Evolutionary conservation across 2,113 vertebrate species (phyloP).

Genomic region (Ceyx melanurus): DNA sequence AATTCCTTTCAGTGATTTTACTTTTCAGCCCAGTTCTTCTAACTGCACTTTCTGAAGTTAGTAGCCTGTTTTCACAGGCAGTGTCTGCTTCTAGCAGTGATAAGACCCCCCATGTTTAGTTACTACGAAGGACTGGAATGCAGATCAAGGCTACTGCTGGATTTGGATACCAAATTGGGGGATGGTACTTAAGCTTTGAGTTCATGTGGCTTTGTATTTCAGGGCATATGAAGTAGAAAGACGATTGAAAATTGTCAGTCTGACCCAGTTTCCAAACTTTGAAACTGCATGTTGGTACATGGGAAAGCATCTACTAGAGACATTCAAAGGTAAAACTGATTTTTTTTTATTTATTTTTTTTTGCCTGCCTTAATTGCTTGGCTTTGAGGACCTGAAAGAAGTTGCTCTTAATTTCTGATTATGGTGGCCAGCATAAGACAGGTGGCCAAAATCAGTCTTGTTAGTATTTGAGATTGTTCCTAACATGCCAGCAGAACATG

Average conservation of each 20-base stretch:
- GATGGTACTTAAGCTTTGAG: not conserved
- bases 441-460: not conserved
- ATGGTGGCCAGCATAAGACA: not conserved
- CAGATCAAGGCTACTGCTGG: too few relatives aligned
- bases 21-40: too few relatives aligned
- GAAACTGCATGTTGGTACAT: slow-evolving; percentile 98
- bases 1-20: too few relatives aligned
- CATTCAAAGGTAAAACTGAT: slow-evolving; percentile 89
- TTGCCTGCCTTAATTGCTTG: not conserved
- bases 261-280: slow-evolving; percentile 94
- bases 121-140: too few relatives aligned
- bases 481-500: not conserved
- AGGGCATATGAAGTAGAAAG: slow-evolving; percentile 98
- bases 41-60: too few relatives aligned
- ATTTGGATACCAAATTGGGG: too few relatives aligned
- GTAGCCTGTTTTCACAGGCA: too few relatives aligned
- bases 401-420: not conserved
- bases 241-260: slow-evolving; percentile 89
- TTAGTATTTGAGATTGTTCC: not conserved
- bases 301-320: slow-evolving; percentile 91
- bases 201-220: slow-evolving; percentile 65
- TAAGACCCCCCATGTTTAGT: too few relatives aligned
- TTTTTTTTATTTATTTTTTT: not conserved
- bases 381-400: not conserved
- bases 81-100: too few relatives aligned